Conservation (phyloP, 1,140 invertebrate species). For the Drosophila busckii region DNA sequence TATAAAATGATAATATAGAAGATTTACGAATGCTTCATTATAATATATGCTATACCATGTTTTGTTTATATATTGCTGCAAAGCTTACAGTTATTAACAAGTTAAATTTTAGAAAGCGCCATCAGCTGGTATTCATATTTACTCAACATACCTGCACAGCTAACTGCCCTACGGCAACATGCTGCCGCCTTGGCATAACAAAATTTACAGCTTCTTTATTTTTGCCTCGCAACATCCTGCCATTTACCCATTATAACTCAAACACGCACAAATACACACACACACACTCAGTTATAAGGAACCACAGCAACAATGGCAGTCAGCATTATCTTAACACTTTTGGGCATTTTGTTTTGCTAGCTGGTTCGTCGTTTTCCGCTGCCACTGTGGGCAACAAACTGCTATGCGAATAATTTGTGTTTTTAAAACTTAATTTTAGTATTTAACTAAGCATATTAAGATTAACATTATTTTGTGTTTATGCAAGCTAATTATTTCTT, state of each 20-base stretch:
- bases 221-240: constrained; percentile 44
- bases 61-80: too few species aligned
- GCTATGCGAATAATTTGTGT: too few species aligned
- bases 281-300: constrained; percentile 12
- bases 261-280: background rate
- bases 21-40: background rate
- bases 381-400: too few species aligned
- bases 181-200: constrained; percentile 13
- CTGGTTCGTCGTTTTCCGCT: constrained; percentile 28
- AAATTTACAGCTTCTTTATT: constrained; percentile 27
- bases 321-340: constrained; percentile 54
- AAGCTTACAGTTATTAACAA: too few species aligned
- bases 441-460: too few species aligned
- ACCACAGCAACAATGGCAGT: constrained; percentile 15
- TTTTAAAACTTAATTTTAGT: too few species aligned
- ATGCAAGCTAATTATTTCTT: too few species aligned
- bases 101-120: too few species aligned
- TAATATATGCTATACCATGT: background rate
- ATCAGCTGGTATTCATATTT: too few species aligned
- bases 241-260: constrained; percentile 7
- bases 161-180: constrained; percentile 60
- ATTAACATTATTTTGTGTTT: too few species aligned
- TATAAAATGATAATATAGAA: background rate
- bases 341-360: constrained; percentile 64
- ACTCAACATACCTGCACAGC: constrained; percentile 43